Evolutionary conservation across 2,888 invertebrate species (phyloP).

Genomic region (Microplitis manilae): DNA sequence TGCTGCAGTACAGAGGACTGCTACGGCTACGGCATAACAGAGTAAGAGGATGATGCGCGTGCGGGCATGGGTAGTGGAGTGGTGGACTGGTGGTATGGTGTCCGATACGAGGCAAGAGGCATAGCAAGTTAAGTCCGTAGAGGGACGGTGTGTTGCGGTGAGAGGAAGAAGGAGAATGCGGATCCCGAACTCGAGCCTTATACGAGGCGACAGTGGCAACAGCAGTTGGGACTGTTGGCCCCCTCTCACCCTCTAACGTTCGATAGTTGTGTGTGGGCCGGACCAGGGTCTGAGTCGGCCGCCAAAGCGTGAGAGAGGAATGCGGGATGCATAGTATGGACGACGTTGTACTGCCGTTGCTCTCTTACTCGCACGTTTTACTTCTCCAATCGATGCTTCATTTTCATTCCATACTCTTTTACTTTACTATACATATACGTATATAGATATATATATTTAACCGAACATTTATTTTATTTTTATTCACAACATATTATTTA

Average conservation of each 20-base stretch:
- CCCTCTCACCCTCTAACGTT: slow-evolving; percentile 52
- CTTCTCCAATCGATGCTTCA: neutral
- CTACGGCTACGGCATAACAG: neutral
- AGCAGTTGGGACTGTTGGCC: slow-evolving; percentile 28
- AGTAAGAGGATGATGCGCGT: neutral
- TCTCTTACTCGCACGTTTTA: slow-evolving; percentile 30
- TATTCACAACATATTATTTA: slow-evolving; percentile 4
- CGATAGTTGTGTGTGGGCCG: slow-evolving; percentile 60
- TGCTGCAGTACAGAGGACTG: neutral
- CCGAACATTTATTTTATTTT: neutral
- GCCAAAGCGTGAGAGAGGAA: slow-evolving; percentile 70
- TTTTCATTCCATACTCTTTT: neutral
- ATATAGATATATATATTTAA: neutral
- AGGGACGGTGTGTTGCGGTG: neutral
- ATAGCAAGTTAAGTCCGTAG: slow-evolving; percentile 9
- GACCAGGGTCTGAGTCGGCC: slow-evolving; percentile 51
- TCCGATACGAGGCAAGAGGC: neutral
- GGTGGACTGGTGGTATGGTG: neutral
- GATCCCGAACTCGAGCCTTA: slow-evolving; percentile 34
- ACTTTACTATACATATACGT: neutral
- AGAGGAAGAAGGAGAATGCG: slow-evolving; percentile 19
- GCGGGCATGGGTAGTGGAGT: neutral
- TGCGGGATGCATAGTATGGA: slow-evolving; percentile 65
- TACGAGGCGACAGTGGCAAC: slow-evolving; percentile 40
- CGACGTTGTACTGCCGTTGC: slow-evolving; percentile 57